These are phyloP conservation scores for Valencia hispanica DNA, from an alignment of 2,797 vertebrate species.

Conservation along the genomic window DNA sequence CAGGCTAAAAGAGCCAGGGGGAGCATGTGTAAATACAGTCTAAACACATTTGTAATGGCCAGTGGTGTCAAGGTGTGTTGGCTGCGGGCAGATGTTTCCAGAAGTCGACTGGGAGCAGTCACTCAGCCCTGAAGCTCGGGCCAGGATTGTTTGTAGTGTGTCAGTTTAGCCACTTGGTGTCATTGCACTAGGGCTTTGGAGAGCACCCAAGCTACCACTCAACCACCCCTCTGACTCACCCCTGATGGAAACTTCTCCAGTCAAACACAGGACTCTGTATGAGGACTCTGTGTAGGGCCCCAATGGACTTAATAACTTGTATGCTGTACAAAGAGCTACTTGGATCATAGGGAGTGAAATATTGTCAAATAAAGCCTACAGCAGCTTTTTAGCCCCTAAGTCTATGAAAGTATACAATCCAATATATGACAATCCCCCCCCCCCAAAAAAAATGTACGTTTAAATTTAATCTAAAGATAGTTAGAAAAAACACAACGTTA, in stretches of 20 bases:
- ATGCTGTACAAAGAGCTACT: conserved; percentile 53
- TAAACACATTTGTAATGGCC: conserved; percentile 57
- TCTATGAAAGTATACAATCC: background rate
- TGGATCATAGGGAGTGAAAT: conserved; percentile 27
- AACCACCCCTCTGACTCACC: conserved; percentile 77
- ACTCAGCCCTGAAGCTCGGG: conserved; percentile 46
- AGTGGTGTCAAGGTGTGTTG: conserved; percentile 70
- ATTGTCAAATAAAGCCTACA: conserved; percentile 29
- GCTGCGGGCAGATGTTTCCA: conserved; percentile 62
- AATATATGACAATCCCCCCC: background rate
- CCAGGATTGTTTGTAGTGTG: conserved; percentile 79
- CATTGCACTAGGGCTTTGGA: conserved; percentile 79
- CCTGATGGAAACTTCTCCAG: conserved; percentile 80
- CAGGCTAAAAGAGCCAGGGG: conserved; percentile 48
- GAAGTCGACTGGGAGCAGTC: conserved; percentile 57
- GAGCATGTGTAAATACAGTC: conserved; percentile 57
- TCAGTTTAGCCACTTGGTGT: conserved; percentile 82
- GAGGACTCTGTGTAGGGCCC: conserved; percentile 63
- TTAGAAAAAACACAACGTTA: background rate
- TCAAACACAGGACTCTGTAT: conserved; percentile 76
- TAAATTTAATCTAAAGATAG: too few species aligned
- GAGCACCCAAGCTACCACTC: conserved; percentile 77
- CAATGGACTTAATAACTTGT: conserved; percentile 63
- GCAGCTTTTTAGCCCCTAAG: background rate
- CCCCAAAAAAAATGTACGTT: background rate